A percentile compares a stretch with the other conserved stretches of the same genome.
These are phyloP conservation scores for Sturnus vulgaris DNA, from an alignment of 2,113 vertebrate species.

Conservation along the genomic window DNA sequence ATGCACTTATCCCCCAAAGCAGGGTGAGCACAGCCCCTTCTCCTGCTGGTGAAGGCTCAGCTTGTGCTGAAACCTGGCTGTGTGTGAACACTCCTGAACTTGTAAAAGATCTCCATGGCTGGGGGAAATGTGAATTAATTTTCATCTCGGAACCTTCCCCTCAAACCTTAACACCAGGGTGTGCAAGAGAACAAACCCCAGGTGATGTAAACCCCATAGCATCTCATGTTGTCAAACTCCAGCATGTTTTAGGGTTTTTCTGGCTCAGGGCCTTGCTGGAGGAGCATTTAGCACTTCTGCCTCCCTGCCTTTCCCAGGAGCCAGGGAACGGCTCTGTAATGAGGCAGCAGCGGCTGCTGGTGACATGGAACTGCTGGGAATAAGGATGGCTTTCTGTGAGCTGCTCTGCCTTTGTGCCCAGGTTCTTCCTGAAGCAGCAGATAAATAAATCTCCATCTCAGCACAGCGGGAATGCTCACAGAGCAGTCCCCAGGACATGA, in stretches of 20 bases:
- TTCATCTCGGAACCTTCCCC: rapidly evolving
- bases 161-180: background rate
- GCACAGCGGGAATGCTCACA: background rate
- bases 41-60: background rate
- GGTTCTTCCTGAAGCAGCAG: slow-evolving; percentile 30
- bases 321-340: background rate
- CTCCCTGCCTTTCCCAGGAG: background rate
- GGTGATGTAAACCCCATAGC: background rate
- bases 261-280: background rate
- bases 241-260: background rate
- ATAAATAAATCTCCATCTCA: slow-evolving; percentile 60
- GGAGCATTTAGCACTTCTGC: background rate
- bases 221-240: background rate
- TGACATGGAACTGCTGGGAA: background rate
- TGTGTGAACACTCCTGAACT: background rate
- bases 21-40: background rate
- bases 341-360: background rate
- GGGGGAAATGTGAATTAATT: background rate
- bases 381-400: background rate
- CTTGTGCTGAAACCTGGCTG: background rate
- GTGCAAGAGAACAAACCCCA: background rate
- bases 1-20: background rate
- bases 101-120: background rate
- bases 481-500: background rate
- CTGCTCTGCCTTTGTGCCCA: slow-evolving; percentile 20